Evolutionary conservation across 2,888 invertebrate species (phyloP).

Genomic region (Cynaeus angustus): DNA sequence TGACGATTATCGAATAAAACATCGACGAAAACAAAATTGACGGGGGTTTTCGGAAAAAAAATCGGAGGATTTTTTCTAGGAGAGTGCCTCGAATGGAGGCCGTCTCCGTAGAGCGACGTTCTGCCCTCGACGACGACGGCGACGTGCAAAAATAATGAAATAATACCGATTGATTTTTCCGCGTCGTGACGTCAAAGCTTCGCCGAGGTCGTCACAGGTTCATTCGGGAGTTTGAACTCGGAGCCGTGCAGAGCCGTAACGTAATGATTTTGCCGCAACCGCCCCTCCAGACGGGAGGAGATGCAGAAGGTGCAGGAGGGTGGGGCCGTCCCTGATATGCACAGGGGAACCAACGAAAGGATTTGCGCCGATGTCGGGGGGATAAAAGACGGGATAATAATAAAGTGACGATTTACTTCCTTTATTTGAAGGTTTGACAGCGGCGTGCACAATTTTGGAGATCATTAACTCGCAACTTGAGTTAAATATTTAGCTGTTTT

Average conservation of each 20-base stretch:
- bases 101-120: slow-evolving; percentile 4
- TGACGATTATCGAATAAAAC: slow-evolving; percentile 34
- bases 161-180: slow-evolving; percentile 61
- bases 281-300: slow-evolving; percentile 22
- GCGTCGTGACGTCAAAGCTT: slow-evolving; percentile 58
- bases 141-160: slow-evolving; percentile 49
- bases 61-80: slow-evolving; percentile 7
- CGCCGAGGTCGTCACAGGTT: slow-evolving; percentile 60
- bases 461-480: too few species aligned
- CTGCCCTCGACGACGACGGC: slow-evolving; percentile 4
- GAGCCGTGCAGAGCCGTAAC: slow-evolving; percentile 49
- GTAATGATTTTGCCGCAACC: slow-evolving; percentile 43
- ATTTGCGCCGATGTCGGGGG: too few species aligned
- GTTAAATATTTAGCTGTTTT: too few species aligned
- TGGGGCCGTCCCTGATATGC: slow-evolving; percentile 25
- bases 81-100: neutral
- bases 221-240: slow-evolving; percentile 62
- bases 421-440: too few species aligned
- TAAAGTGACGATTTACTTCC: too few species aligned
- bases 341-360: slow-evolving; percentile 2
- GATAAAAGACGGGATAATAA: too few species aligned
- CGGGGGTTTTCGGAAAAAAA: neutral
- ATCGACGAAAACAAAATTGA: neutral
- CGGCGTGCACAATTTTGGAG: too few species aligned
- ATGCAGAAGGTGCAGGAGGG: slow-evolving; percentile 22